phyloP scores from a whole-genome alignment of 2,888 invertebrate species.

The Uropetala carovei region DNA sequence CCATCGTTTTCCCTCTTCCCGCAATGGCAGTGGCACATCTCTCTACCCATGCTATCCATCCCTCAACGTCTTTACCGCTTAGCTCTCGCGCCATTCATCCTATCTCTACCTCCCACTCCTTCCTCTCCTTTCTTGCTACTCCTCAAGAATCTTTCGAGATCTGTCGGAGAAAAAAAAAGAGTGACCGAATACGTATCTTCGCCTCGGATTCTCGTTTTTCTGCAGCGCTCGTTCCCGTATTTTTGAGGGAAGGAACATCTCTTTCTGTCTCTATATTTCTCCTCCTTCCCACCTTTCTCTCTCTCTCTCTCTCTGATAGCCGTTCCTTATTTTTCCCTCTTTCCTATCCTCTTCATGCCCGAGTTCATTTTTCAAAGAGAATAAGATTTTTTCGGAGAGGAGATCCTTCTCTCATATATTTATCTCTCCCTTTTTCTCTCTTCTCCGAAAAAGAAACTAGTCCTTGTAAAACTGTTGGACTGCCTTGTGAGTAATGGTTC shows the following conservation, averaged over 20 bases:
- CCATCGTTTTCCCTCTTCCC: background rate
- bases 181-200: background rate
- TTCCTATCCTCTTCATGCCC: background rate
- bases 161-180: background rate
- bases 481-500: background rate
- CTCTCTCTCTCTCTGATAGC: background rate
- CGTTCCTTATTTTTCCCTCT: background rate
- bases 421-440: background rate
- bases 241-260: background rate
- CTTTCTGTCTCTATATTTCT: background rate
- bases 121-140: background rate
- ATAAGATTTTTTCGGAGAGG: too few species aligned
- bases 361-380: background rate
- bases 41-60: background rate
- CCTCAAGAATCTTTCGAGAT: background rate
- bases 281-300: too few species aligned
- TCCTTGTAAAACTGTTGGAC: too few species aligned
- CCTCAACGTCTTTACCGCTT: background rate
- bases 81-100: slow-evolving; percentile 29
- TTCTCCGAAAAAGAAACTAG: background rate
- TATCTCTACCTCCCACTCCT: background rate
- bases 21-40: background rate
- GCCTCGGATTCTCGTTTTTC: background rate
- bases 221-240: background rate
- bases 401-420: background rate